Percentiles rank a stretch among this genome's conserved stretches.
Conservation (phyloP, 2,888 invertebrate species). For the Oligia latruncula region DNA sequence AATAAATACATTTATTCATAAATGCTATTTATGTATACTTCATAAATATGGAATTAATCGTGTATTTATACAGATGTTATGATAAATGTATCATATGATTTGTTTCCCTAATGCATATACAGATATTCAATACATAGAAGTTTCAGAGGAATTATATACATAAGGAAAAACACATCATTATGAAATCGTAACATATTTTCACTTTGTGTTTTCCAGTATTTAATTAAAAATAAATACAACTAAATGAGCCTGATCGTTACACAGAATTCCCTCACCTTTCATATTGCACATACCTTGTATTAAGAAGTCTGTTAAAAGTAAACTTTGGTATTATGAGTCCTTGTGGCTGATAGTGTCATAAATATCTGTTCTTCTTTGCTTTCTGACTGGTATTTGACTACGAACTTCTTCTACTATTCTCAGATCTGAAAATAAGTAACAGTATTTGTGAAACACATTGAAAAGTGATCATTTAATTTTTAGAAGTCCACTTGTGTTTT, state of each 20-base stretch:
- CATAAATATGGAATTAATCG: background rate
- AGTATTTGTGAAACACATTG: background rate
- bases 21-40: background rate
- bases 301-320: background rate
- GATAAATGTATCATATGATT: background rate
- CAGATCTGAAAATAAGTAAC: constrained; percentile 91
- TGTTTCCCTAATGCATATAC: constrained; percentile 8
- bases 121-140: background rate
- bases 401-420: constrained; percentile 93
- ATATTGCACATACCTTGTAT: background rate
- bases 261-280: background rate
- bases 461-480: background rate
- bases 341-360: constrained; percentile 89
- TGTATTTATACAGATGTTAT: background rate
- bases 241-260: background rate
- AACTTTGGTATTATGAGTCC: constrained; percentile 13
- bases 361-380: constrained; percentile 93
- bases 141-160: background rate
- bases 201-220: background rate
- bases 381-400: constrained; percentile 94
- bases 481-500: background rate
- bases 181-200: background rate
- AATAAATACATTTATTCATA: constrained; percentile 13
- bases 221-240: background rate
- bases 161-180: background rate